A percentile compares a stretch with the other conserved stretches of the same genome.
Conservation (phyloP, 64 coral and sea anemone species). For the Porites australiensis region DNA sequence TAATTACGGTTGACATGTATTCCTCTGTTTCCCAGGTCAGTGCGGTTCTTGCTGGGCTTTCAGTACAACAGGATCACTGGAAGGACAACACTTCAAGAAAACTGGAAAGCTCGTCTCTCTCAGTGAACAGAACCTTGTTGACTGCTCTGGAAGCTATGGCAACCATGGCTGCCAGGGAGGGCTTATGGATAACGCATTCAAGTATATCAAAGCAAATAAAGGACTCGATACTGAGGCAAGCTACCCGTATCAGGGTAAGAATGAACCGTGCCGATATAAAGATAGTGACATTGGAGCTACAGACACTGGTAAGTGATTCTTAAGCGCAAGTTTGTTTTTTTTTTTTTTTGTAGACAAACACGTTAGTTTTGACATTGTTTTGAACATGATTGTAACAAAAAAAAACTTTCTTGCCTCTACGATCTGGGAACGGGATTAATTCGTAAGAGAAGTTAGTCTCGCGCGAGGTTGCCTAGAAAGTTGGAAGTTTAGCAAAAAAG, state of each 20-base stretch:
- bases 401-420: too few relatives aligned
- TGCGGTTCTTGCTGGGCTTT: constrained; percentile 89
- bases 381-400: too few relatives aligned
- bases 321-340: background rate
- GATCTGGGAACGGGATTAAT: too few relatives aligned
- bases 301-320: constrained; percentile 38
- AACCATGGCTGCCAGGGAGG: constrained; percentile 91
- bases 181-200: constrained; percentile 85
- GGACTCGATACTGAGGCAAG: constrained; percentile 94
- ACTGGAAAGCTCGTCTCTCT: constrained; percentile 92
- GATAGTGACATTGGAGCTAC: constrained; percentile 46
- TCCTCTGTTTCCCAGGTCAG: constrained; percentile 3
- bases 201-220: constrained; percentile 83
- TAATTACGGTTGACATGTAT: too few relatives aligned
- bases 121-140: constrained; percentile 97
- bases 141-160: constrained; percentile 87
- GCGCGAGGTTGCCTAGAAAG: too few relatives aligned
- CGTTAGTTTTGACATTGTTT: too few relatives aligned
- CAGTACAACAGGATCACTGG: constrained; percentile 91
- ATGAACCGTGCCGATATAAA: constrained; percentile 44
- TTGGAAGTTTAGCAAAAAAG: too few relatives aligned
- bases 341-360: too few relatives aligned
- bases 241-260: background rate
- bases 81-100: constrained; percentile 99
- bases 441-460: too few relatives aligned